A percentile compares a stretch with the other conserved stretches of the same genome.
phyloP scores from a whole-genome alignment of 2,888 invertebrate genomes.

The Scrobipalpa costella region DNA sequence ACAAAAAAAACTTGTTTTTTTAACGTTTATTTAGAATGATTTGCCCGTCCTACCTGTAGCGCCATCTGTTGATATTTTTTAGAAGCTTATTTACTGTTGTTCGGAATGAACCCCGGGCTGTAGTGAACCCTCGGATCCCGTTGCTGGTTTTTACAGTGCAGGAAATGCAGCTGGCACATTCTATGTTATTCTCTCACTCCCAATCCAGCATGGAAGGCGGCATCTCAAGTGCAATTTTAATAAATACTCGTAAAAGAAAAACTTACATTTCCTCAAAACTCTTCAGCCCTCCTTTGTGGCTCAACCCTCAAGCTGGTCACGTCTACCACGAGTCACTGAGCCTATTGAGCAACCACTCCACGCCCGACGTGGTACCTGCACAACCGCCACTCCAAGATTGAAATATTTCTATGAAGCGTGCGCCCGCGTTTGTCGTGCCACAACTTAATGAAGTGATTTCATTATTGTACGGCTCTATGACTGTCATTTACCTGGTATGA shows the following conservation, averaged over 20 bases:
- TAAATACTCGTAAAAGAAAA: background rate
- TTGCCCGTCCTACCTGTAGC: no score
- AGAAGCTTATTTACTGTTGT: no score
- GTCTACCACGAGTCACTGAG: background rate
- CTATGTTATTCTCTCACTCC: no score
- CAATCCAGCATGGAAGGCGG: no score
- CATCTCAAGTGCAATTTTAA: no score
- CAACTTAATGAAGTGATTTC: slow-evolving; percentile 37
- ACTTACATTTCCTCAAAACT: background rate
- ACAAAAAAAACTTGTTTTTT: no score
- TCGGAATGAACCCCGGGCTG: no score
- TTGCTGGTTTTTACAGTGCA: no score
- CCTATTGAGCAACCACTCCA: background rate
- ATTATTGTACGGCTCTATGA: slow-evolving; percentile 34
- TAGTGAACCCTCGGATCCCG: no score
- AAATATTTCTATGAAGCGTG: background rate
- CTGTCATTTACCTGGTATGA: slow-evolving; percentile 22
- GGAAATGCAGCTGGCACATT: no score
- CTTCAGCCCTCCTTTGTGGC: background rate
- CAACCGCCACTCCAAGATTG: background rate
- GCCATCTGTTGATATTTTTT: no score
- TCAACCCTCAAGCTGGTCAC: background rate
- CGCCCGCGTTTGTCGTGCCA: slow-evolving; percentile 31
- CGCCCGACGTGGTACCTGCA: slow-evolving; percentile 2
- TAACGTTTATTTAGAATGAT: no score